Percentiles rank a stretch among this genome's conserved stretches.
phyloP scores from a whole-genome alignment of 23 tunicate genomes.

The Trididemnum nubilum region DNA sequence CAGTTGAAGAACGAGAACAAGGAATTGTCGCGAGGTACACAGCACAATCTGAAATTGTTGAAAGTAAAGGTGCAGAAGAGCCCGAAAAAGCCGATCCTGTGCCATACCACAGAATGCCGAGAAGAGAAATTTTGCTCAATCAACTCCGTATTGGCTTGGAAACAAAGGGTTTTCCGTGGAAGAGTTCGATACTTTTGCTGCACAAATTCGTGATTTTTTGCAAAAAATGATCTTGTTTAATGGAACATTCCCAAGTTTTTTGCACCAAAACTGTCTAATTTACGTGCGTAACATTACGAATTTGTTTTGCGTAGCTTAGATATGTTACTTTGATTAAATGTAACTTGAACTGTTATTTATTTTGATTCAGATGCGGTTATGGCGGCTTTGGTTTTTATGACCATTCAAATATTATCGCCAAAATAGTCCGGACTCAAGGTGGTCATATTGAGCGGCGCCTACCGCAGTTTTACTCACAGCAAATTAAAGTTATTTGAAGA shows the following conservation, averaged over 20 bases:
- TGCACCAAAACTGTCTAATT: constrained; percentile 16
- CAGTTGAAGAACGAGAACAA: no score
- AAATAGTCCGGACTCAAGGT: no score
- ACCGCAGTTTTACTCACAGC: no score
- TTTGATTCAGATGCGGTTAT: no score
- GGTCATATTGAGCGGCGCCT: no score
- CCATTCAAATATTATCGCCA: no score
- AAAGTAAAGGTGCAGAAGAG: constrained; percentile 1
- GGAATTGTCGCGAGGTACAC: no score
- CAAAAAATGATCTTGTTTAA: constrained; percentile 38
- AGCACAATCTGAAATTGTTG: no score
- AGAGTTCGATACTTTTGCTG: constrained; percentile 13
- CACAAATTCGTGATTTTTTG: constrained; percentile 30
- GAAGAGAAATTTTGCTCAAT: constrained; percentile 10
- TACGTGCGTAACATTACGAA: constrained; percentile 26
- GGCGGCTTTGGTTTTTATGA: no score
- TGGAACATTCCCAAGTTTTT: constrained; percentile 30
- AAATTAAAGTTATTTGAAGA: no score
- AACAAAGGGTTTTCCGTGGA: constrained; percentile 9
- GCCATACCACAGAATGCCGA: constrained; percentile 27
- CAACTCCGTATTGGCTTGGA: constrained; percentile 21
- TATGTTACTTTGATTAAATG: constrained; percentile 18
- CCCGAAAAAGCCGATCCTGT: constrained; percentile 8
- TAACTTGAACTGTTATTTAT: no score
- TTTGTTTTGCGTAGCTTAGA: constrained; percentile 11